Conservation (phyloP, 2,888 invertebrate genomes). For the Dione juno region DNA sequence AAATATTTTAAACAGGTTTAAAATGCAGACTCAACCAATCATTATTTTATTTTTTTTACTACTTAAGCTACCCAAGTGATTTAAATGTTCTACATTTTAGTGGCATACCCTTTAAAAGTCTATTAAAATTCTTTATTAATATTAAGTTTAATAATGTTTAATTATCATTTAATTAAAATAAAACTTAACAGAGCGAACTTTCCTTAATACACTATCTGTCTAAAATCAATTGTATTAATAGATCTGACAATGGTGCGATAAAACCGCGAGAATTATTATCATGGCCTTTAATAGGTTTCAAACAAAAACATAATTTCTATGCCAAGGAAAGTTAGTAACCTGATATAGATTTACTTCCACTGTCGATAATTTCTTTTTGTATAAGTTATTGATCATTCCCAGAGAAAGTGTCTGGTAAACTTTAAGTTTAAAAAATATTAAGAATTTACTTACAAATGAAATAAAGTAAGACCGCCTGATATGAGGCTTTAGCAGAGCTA, state of each 20-base stretch:
- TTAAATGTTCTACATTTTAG: too few relatives aligned
- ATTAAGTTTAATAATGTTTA: too few relatives aligned
- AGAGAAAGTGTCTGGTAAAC: slow-evolving; percentile 42
- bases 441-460: too few relatives aligned
- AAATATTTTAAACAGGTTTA: background rate
- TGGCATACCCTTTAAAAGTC: too few relatives aligned
- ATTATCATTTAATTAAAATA: slow-evolving; percentile 41
- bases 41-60: background rate
- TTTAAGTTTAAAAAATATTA: too few relatives aligned
- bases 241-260: slow-evolving; percentile 53
- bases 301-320: slow-evolving; percentile 51
- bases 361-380: slow-evolving; percentile 42
- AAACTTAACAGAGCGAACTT: background rate
- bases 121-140: too few relatives aligned
- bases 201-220: slow-evolving; percentile 22
- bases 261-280: slow-evolving; percentile 55
- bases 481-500: too few relatives aligned
- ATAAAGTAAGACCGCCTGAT: too few relatives aligned
- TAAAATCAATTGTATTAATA: slow-evolving; percentile 43
- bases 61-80: too few relatives aligned
- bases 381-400: slow-evolving; percentile 24
- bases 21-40: background rate
- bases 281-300: slow-evolving; percentile 41
- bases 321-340: slow-evolving; percentile 50
- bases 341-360: slow-evolving; percentile 42